Conservation (phyloP, 2,888 invertebrate genomes). For the Leistus spinibarbis region DNA sequence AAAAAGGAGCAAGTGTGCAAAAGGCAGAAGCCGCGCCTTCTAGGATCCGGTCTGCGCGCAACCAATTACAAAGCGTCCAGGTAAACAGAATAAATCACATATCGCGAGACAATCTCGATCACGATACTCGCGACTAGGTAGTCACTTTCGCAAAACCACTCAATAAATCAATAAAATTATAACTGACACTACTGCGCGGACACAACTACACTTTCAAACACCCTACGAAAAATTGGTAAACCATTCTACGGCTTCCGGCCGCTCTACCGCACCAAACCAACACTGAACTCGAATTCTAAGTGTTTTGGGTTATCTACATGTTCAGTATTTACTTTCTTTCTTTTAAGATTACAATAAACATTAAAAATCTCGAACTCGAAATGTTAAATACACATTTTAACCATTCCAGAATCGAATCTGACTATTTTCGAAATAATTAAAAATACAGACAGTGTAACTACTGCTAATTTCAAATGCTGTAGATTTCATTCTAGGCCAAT, state of each 20-base stretch:
- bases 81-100: slow-evolving; percentile 2
- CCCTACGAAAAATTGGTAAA: neutral
- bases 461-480: too few relatives aligned
- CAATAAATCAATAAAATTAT: slow-evolving; percentile 6
- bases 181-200: neutral
- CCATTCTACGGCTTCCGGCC: neutral
- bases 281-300: too few relatives aligned
- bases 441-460: too few relatives aligned
- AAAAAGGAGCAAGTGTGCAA: neutral
- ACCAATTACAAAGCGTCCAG: neutral
- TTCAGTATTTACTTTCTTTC: too few relatives aligned
- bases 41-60: neutral
- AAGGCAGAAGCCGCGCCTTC: neutral
- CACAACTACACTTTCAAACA: slow-evolving; percentile 2
- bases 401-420: too few relatives aligned
- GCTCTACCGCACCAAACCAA: neutral
- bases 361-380: too few relatives aligned
- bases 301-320: too few relatives aligned
- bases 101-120: slow-evolving; percentile 1
- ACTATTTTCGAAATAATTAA: too few relatives aligned
- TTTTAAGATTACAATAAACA: too few relatives aligned
- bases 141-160: neutral
- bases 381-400: too few relatives aligned
- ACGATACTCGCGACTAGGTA: neutral
- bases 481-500: neutral